Evolutionary conservation across 64 coral and sea anemone genomes (phyloP), one percentile per base, ranked within the genome.

Genomic region (Pocillopora damicornis): DNA sequence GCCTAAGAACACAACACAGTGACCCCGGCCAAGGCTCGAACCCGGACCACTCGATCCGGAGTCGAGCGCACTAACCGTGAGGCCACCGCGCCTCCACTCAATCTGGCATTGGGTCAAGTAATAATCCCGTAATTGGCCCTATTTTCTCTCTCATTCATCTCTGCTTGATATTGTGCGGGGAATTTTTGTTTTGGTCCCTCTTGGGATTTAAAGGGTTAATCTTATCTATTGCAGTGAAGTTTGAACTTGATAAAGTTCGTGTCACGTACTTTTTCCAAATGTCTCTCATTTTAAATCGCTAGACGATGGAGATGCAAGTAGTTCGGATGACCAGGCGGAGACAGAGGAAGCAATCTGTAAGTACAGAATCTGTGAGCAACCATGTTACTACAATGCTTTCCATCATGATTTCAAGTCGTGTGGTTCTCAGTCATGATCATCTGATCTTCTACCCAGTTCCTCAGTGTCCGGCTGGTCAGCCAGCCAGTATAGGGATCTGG

Each of bases 341-440:
- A 85, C 81, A 5, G 63, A 85, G 2, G 81, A 85, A 59, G 37
- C 65, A 85, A 85, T 85, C 58, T 72, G 81, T 85, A 59, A 85
- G 81, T 85, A 14, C 18, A 77, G 42, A 76, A 76, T 71, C 25
- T 23, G n/a, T 11, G 5, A 23, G 10, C 22, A 71, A 20, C 25
- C 16, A 22, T 22, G 16, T 67, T 67, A 20, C 2, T 67, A 20
- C 17, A 17, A 20, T 22, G 4, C 4, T 15, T 67, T 67, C 22
- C 64, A 67, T 67, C 16, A 20, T 13, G 16, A 22, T 18, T 18
- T 67, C 42, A 51, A 20, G 16, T 7, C 14, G 4, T 15, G 16
- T 22, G 16, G 64, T 22, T 16, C 13, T 20, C 5, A 17, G 63
- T n/a, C n/a, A n/a, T 6, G 13, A 6, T 66, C 63, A 66, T 17